phyloP scores from a whole-genome alignment of 2,113 vertebrate genomes.

The Neomonachus schauinslandi region DNA sequence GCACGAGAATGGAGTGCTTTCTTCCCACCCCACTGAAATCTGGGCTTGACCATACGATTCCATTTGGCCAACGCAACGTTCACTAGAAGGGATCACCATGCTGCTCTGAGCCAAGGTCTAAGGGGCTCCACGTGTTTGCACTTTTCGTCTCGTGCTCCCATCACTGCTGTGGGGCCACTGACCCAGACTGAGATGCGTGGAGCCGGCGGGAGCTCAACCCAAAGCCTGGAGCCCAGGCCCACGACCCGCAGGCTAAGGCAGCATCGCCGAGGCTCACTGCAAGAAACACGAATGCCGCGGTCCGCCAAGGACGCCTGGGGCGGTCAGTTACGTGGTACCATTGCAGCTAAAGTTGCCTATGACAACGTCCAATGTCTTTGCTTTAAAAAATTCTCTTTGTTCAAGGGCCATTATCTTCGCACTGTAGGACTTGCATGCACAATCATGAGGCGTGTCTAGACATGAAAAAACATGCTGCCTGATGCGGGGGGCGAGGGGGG shows the following conservation, averaged over 20 bases:
- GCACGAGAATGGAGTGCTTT: rapidly evolving
- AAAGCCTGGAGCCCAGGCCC: neutral
- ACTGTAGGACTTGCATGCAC: neutral
- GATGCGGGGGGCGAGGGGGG: rapidly evolving
- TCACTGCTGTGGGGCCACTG: neutral
- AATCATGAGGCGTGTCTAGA: neutral
- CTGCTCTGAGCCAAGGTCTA: neutral
- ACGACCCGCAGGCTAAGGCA: neutral
- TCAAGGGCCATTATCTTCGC: neutral
- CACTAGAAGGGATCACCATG: neutral
- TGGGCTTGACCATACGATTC: neutral
- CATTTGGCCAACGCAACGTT: neutral
- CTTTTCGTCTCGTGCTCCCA: neutral
- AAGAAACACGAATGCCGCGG: neutral
- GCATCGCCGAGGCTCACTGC: no score
- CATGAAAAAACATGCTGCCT: rapidly evolving
- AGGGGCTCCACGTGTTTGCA: rapidly evolving
- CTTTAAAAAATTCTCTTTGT: neutral
- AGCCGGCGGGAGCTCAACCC: neutral
- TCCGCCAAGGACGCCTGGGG: neutral
- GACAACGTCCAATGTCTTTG: rapidly evolving
- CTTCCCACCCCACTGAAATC: neutral
- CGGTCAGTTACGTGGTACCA: rapidly evolving
- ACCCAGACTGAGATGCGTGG: rapidly evolving
- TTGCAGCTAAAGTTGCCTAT: neutral